Base-by-base conservation (phyloP, 1,140 invertebrate genomes). In the Drosophila lini region DNA sequence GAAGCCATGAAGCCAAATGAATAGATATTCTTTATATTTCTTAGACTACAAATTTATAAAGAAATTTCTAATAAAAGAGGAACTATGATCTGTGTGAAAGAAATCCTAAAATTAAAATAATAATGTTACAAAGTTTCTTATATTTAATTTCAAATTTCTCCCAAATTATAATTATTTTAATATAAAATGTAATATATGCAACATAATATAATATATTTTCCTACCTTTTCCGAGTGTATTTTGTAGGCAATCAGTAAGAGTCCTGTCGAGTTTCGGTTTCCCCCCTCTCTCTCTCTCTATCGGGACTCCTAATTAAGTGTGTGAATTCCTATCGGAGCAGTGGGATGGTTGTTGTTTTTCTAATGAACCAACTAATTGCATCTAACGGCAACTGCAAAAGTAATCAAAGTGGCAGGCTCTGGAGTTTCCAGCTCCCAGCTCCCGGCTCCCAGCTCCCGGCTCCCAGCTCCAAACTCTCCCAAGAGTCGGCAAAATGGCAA, bases 351-450 rank as follows among this genome's bases (percentile, higher is more conserved):
- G 70, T 59, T 83, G 83, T 70, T 77, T 60, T 78, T 89, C 83
- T 88, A 88, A 88, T 88, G 83, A 89, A 88, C 80, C 86, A 88
- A 88, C 83, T 88, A 88, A 88, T 89, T 88, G 83, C 84, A 88
- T 71, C 69, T 73, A 73, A 83, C 80, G 74, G 84, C 84, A 88
- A 88, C 80, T 89, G 83, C 84, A 88, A 83, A 88, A 88, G 83
- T 89, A 88, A 88, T 88, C 83, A 88, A 88, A 88, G 80, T 89
- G 65, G 80, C 76, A 86, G 82, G 56, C 75, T 71, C 53, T 55
- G 52, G 34, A 55, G 52, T 55, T 38, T 6, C 45, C 25, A 57
- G 53, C 52, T 40, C 5, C 42, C 16, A 16, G 34, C 44, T 25
- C 41, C 52, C 34, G 22, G 28, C 47, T 32, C 13, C 25, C 16